Base-by-base conservation (phyloP, 2,888 invertebrate genomes). In the Pachycephus smyrnensis region DNA sequence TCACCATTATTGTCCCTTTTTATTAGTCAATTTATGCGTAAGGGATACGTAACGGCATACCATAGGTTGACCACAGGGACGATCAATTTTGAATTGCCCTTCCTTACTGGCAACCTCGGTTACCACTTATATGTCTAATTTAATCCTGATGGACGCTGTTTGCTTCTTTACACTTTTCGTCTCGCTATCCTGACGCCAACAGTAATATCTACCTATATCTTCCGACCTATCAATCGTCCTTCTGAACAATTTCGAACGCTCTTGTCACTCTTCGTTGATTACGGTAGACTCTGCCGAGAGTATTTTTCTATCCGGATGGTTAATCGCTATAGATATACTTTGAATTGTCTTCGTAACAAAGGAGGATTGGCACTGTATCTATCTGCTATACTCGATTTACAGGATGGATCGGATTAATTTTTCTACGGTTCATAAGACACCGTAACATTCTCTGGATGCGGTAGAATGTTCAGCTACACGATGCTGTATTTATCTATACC, bases 1-100 rank as follows among this genome's bases (percentile, higher is more conserved):
- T 77, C 73, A 77, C 77, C 77, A 77, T 77, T 68, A 77, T 77
- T 77, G 69, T 77, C 75, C 36, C 35, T 31, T 71, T 32, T 71
- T 55, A 55, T 55, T 55, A 23, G 9, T 55, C 55, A 55, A 55
- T 55, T 55, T 55, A 55, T 55, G 23, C 55, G 55, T 55, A 23
- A 55, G 23, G 55, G 55, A 55, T 55, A 55, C 55, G 23, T 55
- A 55, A 55, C 55, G 55, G 23, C 55, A 23, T 55, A 23, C 55
- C 23, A 2, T 55, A 55, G 23, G 15, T 23, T 55, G 55, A 55
- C 55, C 55, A 23, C 55, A 55, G 55, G 55, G 55, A 55, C 55
- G 55, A 55, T 55, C 55, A 55, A 55, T 55, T 55, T 55, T 23
- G 55, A 55, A 55, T 23, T 55, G 55, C 55, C 23, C 23, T 55